Evolutionary conservation across 2,888 invertebrate species (phyloP).

Genomic region (Melanostoma scalare): DNA sequence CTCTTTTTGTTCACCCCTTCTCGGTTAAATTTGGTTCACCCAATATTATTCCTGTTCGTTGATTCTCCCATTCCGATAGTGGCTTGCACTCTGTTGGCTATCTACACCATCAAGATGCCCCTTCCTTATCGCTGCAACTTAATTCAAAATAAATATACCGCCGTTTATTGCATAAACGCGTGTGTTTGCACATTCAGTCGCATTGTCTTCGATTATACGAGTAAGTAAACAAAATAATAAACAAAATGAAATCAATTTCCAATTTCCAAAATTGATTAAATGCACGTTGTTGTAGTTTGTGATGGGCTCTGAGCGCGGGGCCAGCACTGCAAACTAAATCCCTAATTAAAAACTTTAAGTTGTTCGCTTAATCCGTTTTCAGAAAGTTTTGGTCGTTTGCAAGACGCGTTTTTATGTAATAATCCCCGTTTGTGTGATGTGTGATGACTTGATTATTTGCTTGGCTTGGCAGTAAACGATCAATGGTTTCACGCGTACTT

Average conservation of each 20-base stretch:
- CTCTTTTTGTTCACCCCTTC: background rate
- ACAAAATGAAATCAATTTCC: conserved; percentile 32
- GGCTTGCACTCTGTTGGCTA: background rate
- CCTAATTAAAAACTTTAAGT: conserved; percentile 50
- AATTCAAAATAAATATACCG: conserved; percentile 50
- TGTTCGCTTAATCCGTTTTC: conserved; percentile 6
- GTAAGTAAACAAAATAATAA: conserved; percentile 21
- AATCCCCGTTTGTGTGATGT: conserved; percentile 17
- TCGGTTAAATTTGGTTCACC: background rate
- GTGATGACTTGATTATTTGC: too few species aligned
- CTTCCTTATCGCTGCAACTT: conserved; percentile 21
- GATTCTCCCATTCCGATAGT: too few species aligned
- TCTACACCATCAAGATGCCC: conserved; percentile 16
- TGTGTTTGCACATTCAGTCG: conserved; percentile 10
- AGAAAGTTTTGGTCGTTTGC: conserved; percentile 21
- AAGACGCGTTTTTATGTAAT: conserved; percentile 36
- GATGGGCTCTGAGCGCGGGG: background rate
- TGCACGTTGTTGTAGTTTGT: conserved; percentile 26
- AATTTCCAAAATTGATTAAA: conserved; percentile 42
- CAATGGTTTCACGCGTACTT: too few species aligned
- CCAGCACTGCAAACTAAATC: conserved; percentile 39
- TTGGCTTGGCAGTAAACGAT: too few species aligned
- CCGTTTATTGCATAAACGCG: conserved; percentile 50
- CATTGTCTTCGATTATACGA: conserved; percentile 22
- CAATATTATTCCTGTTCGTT: too few species aligned